Evolutionary conservation across 2,113 vertebrate species (phyloP), one percentile per base, ranked within the genome.

Genomic region (Epinephelus moara): DNA sequence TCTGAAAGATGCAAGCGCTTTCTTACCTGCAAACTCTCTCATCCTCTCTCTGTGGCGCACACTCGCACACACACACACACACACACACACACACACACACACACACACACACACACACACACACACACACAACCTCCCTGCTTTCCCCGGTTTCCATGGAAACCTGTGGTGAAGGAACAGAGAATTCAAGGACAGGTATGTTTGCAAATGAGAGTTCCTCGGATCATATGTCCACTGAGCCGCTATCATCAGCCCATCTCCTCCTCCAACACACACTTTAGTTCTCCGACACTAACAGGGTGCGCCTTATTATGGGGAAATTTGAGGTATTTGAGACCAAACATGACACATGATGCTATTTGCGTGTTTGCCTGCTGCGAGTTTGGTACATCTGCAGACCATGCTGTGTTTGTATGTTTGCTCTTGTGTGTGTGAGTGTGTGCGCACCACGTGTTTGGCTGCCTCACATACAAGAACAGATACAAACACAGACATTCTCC

Each of bases 101-200:
- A 70, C 78, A 12, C 67, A 47, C 62, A 53, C 40, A 23, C 55
- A 70, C 75, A 70, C 78, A 12, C 62, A 47, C 62, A 53, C 30
- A 23, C 55, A 37, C 75, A 68, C 75, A 70, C 62, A 85, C 45
- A 62, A 62, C 63, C 77, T 85, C 82, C 23, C 81, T 93, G 90
- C 91, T 93, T 91, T 82, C 80, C 75, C 80, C 7, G 76, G 93
- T 94, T 94, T 91, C 94, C 91, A 94, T 94, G 92, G 93, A 89
- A 94, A 95, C 92, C 80, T 69, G 87, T 73, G 85, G 80, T 60
- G 84, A 87, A 89, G 85, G 88, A 94, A 86, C 88, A 86, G 88
- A 89, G 81, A 81, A 90, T 87, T 91, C 94, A 95, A 94, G 94
- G 94, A 94, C 93, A 94, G 94, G 92, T 94, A 90, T 92, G 92